Evolutionary conservation across 2,113 vertebrate genomes (phyloP), one percentile per base, ranked within the genome.

Genomic region (Eptesicus fuscus): DNA sequence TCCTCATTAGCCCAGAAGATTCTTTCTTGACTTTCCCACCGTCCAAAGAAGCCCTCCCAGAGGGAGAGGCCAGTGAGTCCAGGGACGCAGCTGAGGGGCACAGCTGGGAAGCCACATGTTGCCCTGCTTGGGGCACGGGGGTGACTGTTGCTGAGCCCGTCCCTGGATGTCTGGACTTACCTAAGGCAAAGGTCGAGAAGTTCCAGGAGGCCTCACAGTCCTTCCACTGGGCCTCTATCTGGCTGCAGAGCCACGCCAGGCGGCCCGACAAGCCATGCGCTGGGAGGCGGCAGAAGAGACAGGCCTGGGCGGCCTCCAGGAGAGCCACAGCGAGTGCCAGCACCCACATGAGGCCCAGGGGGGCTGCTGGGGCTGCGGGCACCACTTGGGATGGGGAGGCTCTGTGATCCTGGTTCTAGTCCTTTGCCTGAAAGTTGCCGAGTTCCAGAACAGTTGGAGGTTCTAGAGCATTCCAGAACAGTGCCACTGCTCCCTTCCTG

Each of bases 121-220:
- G 63, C 40, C 32, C 51, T 28, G 9, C 51, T 90, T 32, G 10
- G 63, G 61, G 13, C 3, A 13, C 0, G 9, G 11, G 40, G 40
- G 25, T 40, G 73, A 49, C 37, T 32, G 4, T 14, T 14, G 37
- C 67, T 76, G 32, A 82, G 18, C 16, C 42, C 0, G 2, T 37
- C 25, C 40, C 42, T 47, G 32, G 16, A 61, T 22, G 37, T 49
- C 89, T 37, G 61, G 28, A 30, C 73, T 88, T 59, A 97, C 97
- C 97, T 93, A 98, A 96, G 47, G 97, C 97, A 96, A 98, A 98
- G 59, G 78, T 85, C 0, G 96, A 86, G 80, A 98, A 97, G 28
- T 95, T 91, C 53, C 83, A 91, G 53, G 91, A 40, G 30, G 65
- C 47, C 80, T 65, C 30, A 86, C 97, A 97, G 37, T 89, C 71